Evolutionary conservation across 35 echinoderm and acorn worm genomes (phyloP).

Genomic region (Diadema setosum): DNA sequence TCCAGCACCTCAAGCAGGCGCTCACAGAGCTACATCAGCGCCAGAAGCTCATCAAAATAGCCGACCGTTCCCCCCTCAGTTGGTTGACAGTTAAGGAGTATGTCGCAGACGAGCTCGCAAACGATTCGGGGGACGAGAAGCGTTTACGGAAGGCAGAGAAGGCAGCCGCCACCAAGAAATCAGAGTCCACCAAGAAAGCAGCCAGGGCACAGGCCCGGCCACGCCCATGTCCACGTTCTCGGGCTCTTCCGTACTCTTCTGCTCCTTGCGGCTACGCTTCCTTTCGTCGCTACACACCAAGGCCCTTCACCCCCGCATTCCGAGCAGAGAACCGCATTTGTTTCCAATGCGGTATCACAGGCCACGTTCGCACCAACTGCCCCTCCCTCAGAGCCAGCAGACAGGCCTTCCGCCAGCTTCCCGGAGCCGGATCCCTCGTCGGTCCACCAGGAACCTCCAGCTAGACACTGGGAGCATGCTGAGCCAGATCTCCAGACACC

Average conservation of each 20-base stretch:
- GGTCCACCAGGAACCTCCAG: not conserved
- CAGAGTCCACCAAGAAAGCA: too few species aligned
- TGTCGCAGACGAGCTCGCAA: not conserved
- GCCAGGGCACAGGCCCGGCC: too few species aligned
- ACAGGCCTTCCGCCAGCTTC: not conserved
- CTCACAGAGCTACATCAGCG: not conserved
- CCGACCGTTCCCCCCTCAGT: slow-evolving; percentile 11
- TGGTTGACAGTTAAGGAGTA: slow-evolving; percentile 32
- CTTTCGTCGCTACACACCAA: too few species aligned
- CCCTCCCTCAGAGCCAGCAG: not conserved
- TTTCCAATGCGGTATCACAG: slow-evolving; percentile 26
- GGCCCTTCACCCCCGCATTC: not conserved
- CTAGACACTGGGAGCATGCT: not conserved
- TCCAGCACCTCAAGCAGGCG: not conserved
- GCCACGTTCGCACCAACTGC: slow-evolving; percentile 17
- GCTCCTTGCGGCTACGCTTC: too few species aligned
- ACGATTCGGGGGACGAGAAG: slow-evolving; percentile 13
- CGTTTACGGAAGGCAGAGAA: not conserved
- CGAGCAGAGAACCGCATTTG: slow-evolving; percentile 15
- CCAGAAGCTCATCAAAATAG: slow-evolving; percentile 10
- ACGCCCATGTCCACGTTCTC: too few species aligned
- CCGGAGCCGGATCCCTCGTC: not conserved
- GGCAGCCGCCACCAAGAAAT: too few species aligned
- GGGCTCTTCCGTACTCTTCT: too few species aligned
- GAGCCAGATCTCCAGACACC: not conserved